Evolutionary conservation across 2,888 invertebrate genomes (phyloP), one percentile per base, ranked within the genome.

Genomic region (Melinaea menophilus): DNA sequence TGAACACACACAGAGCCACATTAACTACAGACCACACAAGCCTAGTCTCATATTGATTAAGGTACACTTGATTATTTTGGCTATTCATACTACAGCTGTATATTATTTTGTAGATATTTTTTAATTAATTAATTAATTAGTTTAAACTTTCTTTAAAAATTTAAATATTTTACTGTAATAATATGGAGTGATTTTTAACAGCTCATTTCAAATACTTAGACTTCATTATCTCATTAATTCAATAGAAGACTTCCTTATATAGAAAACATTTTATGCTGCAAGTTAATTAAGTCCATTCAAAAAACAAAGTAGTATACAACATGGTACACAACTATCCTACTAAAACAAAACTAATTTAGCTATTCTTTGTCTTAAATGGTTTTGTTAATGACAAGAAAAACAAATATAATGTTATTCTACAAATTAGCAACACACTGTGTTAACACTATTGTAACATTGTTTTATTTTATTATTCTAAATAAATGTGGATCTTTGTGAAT

Each of bases 401-500:
- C 54, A 61, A 61, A 47, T 51, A 51, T 22, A 54, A 56, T 47
- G 41, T 37, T 60, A 51, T 60, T 57, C 46, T 60, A 59, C 41
- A 55, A 63, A 60, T 45, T 64, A 46, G 46, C 51, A 37, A 47
- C 59, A 46, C 57, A 54, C 55, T 51, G 57, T 57, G 35, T 58
- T 22, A 22, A 22, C 22, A 22, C 22, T 22, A 22, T 22, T 22
- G 22, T 22, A 0, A 22, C 22, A 22, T 22, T 22, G 58, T 58
- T 57, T 56, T 60, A 37, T 55, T 46, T 35, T 59, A 55, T 64
- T 64, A 64, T 60, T 55, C 60, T 34, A 31, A 46, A 31, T 57
- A 45, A 57, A 63, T 62, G 62, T 65, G 68, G 62, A 64, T 57
- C 63, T 62, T 65, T 63, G 61, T 66, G 66, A 69, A 71, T 67